phyloP scores from a whole-genome alignment of 2,888 invertebrate species.

The Leistus spinibarbis region DNA sequence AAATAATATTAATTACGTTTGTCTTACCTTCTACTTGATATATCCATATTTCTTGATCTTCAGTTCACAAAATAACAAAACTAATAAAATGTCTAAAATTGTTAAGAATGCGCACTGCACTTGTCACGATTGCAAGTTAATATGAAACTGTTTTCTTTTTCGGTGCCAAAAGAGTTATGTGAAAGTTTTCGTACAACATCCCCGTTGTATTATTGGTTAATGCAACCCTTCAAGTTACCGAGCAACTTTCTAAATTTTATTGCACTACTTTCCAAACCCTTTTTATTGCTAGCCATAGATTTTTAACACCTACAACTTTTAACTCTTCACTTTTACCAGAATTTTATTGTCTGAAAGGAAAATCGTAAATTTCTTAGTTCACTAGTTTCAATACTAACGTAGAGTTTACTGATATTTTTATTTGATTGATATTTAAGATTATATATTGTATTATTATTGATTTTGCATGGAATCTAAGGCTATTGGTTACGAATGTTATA shows the following conservation, averaged over 20 bases:
- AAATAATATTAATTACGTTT: no score
- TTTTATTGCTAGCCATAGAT: constrained; percentile 19
- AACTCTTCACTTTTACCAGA: constrained; percentile 14
- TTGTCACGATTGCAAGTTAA: neutral
- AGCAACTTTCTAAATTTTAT: constrained; percentile 38
- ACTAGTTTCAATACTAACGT: neutral
- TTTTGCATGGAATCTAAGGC: no score
- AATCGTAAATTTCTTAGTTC: neutral
- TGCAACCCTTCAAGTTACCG: constrained; percentile 12
- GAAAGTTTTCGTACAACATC: constrained; percentile 15
- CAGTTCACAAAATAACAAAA: neutral
- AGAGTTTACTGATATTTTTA: neutral
- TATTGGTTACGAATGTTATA: no score
- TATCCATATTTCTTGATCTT: neutral
- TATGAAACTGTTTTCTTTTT: neutral
- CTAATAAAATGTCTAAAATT: neutral
- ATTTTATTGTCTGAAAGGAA: constrained; percentile 17
- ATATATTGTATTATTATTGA: no score
- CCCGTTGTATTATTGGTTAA: neutral
- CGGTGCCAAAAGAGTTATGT: constrained; percentile 6
- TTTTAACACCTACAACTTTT: constrained; percentile 21
- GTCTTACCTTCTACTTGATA: no score
- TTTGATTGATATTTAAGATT: neutral
- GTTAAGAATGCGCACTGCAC: neutral
- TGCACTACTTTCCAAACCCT: constrained; percentile 25